Evolutionary conservation across 2,888 invertebrate species (phyloP), one percentile per base, ranked within the genome.

Genomic region (Chromoteleia sp.): DNA sequence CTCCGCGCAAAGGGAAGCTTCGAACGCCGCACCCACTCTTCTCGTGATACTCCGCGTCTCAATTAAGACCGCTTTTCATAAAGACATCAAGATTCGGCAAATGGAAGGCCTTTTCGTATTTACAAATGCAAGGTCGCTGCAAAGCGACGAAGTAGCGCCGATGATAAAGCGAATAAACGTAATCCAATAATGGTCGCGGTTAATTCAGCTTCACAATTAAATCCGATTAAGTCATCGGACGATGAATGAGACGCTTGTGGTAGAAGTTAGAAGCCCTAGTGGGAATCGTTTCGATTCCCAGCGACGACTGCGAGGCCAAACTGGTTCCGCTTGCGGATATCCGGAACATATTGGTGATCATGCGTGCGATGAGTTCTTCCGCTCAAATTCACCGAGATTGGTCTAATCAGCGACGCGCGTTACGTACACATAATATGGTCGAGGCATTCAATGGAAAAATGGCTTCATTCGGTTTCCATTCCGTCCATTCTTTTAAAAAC

Each of bases 341-440:
- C 85, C 84, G 85, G 85, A 82, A 82, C 73, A 78, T 50, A 79
- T 75, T 68, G 82, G 75, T 79, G 71, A 82, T 79, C 74, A 81
- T 82, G 82, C 82, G 82, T 82, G 77, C 82, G 74, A 82, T 74
- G 61, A 74, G 65, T 74, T 77, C 73, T 81, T 74, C 81, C 73
- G 81, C 41, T 81, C 21, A 71, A 79, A 73, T 73, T 79, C 67
- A 65, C 33, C 17, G 65, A 75, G 63, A 56, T 65, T 74, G 74
- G 59, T 6, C 67, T 70, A 76, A 75, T 67, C 75, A 67, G 12
- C 41, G 39, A 67, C 54, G 52, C 48, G 52, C 30, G 10, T 45
- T 73, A 74, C 48, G 67, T 74, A 30, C 59, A 65, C 45, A 39
- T 70, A 59, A 58, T 41, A 45, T 56, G 39, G 29, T 5, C n/a